Conservation (phyloP, 2,888 invertebrate species). For the Cephus pulcher region DNA sequence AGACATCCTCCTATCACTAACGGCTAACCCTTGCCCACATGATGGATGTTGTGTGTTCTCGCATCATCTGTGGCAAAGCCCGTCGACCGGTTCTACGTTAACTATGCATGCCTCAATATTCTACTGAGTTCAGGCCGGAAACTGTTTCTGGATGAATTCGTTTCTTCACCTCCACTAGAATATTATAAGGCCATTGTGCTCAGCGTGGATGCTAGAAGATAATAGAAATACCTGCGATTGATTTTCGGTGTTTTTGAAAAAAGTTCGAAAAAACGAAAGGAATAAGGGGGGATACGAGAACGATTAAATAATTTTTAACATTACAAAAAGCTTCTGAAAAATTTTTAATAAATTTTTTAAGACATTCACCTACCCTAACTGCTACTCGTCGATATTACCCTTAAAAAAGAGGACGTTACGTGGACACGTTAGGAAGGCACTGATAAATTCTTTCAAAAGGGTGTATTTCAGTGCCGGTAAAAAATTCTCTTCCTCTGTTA, state of each 20-base stretch:
- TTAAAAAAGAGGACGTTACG: not conserved
- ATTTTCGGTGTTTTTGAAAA: not conserved
- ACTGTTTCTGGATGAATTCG: not conserved
- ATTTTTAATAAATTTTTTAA: not conserved
- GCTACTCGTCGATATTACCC: not conserved
- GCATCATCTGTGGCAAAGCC: slow-evolving; percentile 4
- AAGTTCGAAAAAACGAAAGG: not conserved
- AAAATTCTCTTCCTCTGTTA: not conserved
- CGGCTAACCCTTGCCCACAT: slow-evolving; percentile 24
- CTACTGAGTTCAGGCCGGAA: not conserved
- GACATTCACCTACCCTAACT: not conserved
- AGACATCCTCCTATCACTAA: slow-evolving; percentile 20
- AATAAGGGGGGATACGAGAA: not conserved
- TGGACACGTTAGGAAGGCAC: not conserved
- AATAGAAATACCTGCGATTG: not conserved
- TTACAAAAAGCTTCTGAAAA: not conserved
- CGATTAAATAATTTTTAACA: not conserved
- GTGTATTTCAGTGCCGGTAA: not conserved
- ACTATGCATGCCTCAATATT: slow-evolving; percentile 11
- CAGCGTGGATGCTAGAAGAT: slow-evolving; percentile 1
- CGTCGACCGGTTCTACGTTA: slow-evolving; percentile 4
- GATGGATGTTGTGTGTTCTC: slow-evolving; percentile 31
- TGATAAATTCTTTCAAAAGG: not conserved
- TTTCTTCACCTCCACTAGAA: not conserved
- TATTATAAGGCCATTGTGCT: not conserved